These are phyloP conservation scores for Turnix velox DNA, from an alignment of 2,113 vertebrate species.

Conservation along the genomic window DNA sequence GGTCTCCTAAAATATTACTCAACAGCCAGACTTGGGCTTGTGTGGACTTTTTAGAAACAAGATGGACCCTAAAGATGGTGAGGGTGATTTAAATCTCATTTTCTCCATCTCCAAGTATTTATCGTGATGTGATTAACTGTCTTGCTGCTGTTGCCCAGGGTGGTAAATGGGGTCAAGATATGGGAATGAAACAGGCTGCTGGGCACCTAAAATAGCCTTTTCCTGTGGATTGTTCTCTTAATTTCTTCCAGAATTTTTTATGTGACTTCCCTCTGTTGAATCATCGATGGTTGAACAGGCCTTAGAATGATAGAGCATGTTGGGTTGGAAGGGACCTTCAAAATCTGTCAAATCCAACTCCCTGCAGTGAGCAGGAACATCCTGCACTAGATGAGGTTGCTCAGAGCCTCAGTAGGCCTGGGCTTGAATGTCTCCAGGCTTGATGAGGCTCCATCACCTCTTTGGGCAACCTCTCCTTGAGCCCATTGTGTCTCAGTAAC, in stretches of 20 bases:
- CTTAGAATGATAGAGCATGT: no score
- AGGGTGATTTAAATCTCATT: background rate
- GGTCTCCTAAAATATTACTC: background rate
- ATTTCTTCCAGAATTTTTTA: background rate
- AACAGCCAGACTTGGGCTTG: background rate
- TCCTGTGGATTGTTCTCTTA: background rate
- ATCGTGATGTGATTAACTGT: background rate
- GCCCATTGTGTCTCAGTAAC: background rate
- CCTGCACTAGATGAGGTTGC: no score
- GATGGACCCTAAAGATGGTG: background rate
- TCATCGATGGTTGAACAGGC: fast-evolving
- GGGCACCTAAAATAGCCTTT: background rate
- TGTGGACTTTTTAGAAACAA: background rate
- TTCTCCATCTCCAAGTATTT: background rate
- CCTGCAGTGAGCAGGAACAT: no score
- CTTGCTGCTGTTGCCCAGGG: background rate
- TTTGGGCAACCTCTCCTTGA: no score
- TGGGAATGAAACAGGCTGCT: background rate
- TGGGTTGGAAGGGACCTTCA: no score
- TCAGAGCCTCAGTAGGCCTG: no score
- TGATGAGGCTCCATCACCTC: no score
- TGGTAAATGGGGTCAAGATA: background rate
- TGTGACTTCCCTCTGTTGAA: background rate
- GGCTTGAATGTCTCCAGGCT: no score
- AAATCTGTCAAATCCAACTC: no score